These are phyloP conservation scores for Cepaea nemoralis DNA, from an alignment of 1,140 invertebrate species.

Conservation along the genomic window DNA sequence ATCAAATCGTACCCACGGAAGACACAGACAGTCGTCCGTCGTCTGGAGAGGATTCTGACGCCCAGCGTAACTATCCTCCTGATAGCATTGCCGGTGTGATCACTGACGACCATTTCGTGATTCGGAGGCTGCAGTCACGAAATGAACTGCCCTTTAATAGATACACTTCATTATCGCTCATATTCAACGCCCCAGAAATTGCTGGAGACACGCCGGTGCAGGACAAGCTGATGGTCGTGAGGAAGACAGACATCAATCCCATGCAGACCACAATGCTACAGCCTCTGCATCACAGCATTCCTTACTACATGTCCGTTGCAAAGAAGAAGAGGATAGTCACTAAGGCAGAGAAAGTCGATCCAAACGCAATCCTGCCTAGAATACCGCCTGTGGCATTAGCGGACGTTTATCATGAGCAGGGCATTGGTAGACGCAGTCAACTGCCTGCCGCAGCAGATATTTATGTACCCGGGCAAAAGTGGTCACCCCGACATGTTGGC, in stretches of 20 bases:
- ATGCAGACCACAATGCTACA: neutral
- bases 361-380: neutral
- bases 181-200: neutral
- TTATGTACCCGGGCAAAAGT: neutral
- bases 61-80: too few species aligned
- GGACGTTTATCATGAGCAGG: neutral
- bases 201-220: neutral
- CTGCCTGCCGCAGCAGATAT: neutral
- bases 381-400: neutral
- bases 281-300: neutral
- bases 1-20: too few species aligned
- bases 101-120: neutral
- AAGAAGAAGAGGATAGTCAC: neutral
- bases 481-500: neutral
- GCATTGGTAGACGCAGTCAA: too few species aligned
- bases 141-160: neutral
- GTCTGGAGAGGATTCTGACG: too few species aligned
- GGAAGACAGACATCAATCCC: neutral
- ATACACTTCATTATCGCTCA: conserved; percentile 6
- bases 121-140: neutral
- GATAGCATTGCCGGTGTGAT: neutral
- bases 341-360: neutral
- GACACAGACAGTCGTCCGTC: too few species aligned
- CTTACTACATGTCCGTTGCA: neutral
- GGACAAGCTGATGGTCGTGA: neutral